Evolutionary conservation across 2,113 vertebrate species (phyloP).

Genomic region (Stigmatopora argus): DNA sequence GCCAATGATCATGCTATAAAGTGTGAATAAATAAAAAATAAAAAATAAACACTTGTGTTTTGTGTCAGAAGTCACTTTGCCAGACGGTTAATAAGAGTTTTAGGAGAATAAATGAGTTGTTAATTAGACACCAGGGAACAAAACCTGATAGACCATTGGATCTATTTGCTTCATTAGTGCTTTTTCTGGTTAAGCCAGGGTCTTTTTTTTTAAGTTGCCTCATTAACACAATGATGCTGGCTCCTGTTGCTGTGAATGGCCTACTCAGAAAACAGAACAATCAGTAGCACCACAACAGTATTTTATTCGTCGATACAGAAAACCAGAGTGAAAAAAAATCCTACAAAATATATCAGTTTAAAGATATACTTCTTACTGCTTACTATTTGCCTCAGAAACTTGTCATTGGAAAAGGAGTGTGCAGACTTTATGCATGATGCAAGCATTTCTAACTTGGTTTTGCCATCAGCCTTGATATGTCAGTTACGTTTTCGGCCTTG

Average conservation of each 20-base stretch:
- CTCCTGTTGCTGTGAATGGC: not conserved
- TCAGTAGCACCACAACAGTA: not conserved
- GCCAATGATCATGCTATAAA: not conserved
- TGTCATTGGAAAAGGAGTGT: no score
- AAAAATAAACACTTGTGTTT: not conserved
- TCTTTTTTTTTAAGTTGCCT: not conserved
- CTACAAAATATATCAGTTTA: no score
- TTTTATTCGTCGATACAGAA: not conserved
- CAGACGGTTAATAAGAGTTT: not conserved
- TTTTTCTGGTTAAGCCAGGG: not conserved
- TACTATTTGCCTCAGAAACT: no score
- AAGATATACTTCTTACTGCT: no score
- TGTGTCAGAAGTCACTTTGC: not conserved
- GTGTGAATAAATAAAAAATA: not conserved
- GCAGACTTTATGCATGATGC: no score
- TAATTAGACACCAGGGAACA: not conserved
- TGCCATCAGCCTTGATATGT: no score
- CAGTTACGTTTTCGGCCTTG: no score
- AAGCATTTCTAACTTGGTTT: no score
- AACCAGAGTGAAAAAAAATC: no score
- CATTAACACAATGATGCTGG: not conserved
- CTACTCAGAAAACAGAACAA: no score
- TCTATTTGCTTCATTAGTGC: not conserved
- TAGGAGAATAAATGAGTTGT: not conserved
- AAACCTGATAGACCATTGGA: not conserved